A percentile compares a stretch with the other conserved stretches of the same genome.
Evolutionary conservation across 1,140 invertebrate genomes (phyloP).

Genomic region (Macrosteles quadrilineatus): DNA sequence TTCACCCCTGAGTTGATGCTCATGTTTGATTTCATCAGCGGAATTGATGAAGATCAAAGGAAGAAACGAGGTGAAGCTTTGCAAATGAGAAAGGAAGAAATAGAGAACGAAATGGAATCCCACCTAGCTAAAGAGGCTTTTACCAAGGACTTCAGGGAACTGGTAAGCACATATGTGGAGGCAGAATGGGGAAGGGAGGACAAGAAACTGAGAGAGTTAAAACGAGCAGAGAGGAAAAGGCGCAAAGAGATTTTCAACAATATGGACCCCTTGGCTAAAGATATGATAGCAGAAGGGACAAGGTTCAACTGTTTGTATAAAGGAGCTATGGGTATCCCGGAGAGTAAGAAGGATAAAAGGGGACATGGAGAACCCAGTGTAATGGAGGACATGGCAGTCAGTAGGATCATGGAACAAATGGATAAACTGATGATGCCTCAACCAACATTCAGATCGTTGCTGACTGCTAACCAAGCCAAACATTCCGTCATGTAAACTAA

Average conservation of each 20-base stretch:
- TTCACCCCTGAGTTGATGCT: background rate
- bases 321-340: background rate
- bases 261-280: constrained; percentile 2
- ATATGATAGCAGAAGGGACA: background rate
- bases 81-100: constrained; percentile 4
- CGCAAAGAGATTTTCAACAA: constrained; percentile 6
- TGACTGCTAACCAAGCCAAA: background rate
- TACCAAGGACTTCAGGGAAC: background rate
- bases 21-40: background rate
- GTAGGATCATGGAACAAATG: constrained; percentile 3
- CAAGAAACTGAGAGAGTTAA: background rate
- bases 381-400: background rate
- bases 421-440: background rate
- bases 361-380: background rate
- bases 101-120: background rate
- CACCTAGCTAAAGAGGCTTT: background rate
- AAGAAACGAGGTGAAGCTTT: background rate
- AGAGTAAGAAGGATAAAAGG: background rate
- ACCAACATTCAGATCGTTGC: background rate
- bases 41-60: background rate
- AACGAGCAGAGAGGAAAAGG: background rate
- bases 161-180: background rate
- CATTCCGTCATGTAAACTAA: background rate
- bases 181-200: background rate
- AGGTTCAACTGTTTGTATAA: background rate